Evolutionary conservation across 2,113 vertebrate species (phyloP).

Genomic region (Erythrocercus mccallii): DNA sequence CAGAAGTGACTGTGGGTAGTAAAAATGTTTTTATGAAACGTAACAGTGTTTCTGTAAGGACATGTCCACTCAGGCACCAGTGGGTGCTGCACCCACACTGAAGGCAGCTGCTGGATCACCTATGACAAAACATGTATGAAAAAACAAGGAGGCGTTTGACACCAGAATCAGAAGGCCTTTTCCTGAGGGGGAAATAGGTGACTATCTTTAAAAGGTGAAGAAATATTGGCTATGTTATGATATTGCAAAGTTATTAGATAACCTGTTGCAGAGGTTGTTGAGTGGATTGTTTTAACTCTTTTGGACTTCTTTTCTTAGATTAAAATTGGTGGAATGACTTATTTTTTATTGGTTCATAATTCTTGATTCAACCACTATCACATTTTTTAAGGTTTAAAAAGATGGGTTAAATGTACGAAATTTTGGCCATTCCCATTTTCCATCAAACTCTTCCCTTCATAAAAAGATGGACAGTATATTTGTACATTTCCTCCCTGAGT

Average conservation of each 20-base stretch:
- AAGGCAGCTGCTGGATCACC: background rate
- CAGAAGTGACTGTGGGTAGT: background rate
- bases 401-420: background rate
- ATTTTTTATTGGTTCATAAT: background rate
- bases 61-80: accelerated
- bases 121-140: background rate
- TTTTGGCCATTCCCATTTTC: background rate
- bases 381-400: background rate
- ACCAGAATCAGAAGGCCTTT: background rate
- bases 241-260: background rate
- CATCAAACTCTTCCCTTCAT: background rate
- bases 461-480: background rate
- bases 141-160: background rate
- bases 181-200: background rate
- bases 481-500: background rate
- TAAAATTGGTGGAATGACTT: background rate
- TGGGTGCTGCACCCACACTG: background rate
- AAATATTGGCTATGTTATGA: background rate
- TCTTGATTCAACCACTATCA: background rate
- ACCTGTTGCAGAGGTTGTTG: background rate
- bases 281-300: background rate
- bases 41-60: background rate
- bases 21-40: background rate
- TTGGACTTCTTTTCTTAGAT: background rate
- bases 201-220: background rate